Evolutionary conservation across 2,888 invertebrate genomes (phyloP).

Genomic region (Magallana nippona): DNA sequence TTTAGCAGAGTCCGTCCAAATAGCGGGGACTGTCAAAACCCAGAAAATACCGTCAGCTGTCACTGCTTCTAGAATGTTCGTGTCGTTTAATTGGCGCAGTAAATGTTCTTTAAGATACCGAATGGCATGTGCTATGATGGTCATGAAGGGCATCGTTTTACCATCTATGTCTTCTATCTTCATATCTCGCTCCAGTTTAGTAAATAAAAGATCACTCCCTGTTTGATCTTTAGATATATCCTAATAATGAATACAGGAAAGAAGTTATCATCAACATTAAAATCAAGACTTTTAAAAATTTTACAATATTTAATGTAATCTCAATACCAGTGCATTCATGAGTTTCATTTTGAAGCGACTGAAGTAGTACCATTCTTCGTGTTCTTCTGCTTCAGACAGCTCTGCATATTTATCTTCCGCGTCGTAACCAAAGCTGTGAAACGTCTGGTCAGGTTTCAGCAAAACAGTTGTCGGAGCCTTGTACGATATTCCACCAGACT

Average conservation of each 20-base stretch:
- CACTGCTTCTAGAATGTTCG: background rate
- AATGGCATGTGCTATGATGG: slow-evolving; percentile 43
- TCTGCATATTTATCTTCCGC: background rate
- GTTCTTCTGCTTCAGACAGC: background rate
- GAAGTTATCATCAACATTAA: too few species aligned
- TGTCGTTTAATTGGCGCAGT: slow-evolving; percentile 7
- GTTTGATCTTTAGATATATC: background rate
- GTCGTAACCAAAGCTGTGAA: slow-evolving; percentile 13
- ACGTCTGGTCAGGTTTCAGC: background rate
- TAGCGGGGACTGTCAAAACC: slow-evolving; percentile 15
- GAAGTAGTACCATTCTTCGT: background rate
- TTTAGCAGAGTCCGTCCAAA: background rate
- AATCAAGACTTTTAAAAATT: too few species aligned
- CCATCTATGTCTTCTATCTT: slow-evolving; percentile 38
- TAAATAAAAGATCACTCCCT: background rate
- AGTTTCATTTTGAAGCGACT: slow-evolving; percentile 1
- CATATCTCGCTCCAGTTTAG: slow-evolving; percentile 7
- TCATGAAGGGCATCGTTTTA: slow-evolving; percentile 30
- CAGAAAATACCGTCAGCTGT: slow-evolving; percentile 39
- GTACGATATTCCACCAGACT: background rate
- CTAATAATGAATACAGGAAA: too few species aligned
- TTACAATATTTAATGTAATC: too few species aligned
- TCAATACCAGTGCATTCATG: too few species aligned
- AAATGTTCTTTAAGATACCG: slow-evolving; percentile 44
- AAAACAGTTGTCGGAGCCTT: background rate